Evolutionary conservation across 2,888 invertebrate species (phyloP).

Genomic region (Leistus spinibarbis): DNA sequence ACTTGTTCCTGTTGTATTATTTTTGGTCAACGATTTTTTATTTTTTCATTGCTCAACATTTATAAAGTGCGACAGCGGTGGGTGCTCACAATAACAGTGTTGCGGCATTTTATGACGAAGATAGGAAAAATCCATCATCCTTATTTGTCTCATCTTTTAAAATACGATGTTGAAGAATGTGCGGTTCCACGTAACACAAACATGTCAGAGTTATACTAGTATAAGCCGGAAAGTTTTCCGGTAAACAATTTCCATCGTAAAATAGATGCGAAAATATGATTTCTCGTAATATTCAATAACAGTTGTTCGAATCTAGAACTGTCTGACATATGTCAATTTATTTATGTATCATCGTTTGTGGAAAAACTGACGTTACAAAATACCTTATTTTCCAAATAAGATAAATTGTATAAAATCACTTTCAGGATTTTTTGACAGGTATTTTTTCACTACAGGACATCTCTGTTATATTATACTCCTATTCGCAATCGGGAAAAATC

Average conservation of each 20-base stretch:
- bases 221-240: background rate
- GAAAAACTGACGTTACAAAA: background rate
- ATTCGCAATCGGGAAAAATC: too few species aligned
- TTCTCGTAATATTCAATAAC: background rate
- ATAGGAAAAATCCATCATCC: background rate
- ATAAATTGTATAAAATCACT: background rate
- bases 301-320: background rate
- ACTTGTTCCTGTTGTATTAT: background rate
- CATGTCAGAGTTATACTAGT: background rate
- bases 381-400: too few species aligned
- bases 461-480: too few species aligned
- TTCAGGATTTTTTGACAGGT: background rate
- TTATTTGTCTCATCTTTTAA: background rate
- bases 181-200: background rate
- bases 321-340: background rate
- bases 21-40: background rate
- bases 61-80: background rate
- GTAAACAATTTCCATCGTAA: background rate
- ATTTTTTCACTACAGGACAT: too few species aligned
- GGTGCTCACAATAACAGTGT: background rate
- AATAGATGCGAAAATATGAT: background rate
- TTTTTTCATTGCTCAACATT: too few species aligned
- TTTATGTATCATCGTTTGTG: background rate
- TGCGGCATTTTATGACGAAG: background rate
- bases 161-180: background rate